Conservation (phyloP, 2,797 vertebrate species). For the Sparidentex hasta region DNA sequence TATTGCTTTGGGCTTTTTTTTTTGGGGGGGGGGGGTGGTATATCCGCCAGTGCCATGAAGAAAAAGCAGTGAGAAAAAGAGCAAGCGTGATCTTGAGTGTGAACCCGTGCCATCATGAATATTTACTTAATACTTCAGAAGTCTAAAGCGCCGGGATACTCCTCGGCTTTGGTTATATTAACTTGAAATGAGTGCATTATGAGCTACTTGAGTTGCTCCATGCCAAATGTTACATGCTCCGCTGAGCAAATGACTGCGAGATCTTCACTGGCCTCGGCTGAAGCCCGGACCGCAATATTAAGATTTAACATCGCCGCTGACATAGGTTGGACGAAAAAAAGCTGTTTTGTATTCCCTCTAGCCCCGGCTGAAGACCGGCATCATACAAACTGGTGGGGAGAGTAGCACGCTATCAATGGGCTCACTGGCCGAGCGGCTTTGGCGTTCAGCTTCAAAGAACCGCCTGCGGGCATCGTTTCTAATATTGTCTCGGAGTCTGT, state of each 20-base stretch:
- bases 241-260: conserved; percentile 69
- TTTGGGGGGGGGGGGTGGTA: conserved; percentile 32
- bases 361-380: conserved; percentile 72
- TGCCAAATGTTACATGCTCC: conserved; percentile 69
- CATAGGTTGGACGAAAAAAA: conserved; percentile 72
- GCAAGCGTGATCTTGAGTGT: conserved; percentile 49
- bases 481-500: conserved; percentile 87
- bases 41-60: conserved; percentile 35
- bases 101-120: conserved; percentile 66
- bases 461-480: conserved; percentile 82
- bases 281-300: conserved; percentile 66
- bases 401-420: conserved; percentile 81
- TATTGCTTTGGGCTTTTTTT: conserved; percentile 45
- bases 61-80: conserved; percentile 43
- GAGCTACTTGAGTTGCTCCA: conserved; percentile 65
- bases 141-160: conserved; percentile 55
- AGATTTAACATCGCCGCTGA: conserved; percentile 76
- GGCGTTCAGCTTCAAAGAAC: conserved; percentile 86
- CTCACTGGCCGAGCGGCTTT: conserved; percentile 77
- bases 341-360: conserved; percentile 79
- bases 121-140: conserved; percentile 63
- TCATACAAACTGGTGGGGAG: conserved; percentile 76
- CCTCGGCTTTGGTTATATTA: conserved; percentile 64
- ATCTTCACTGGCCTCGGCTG: conserved; percentile 45
- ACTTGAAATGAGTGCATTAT: conserved; percentile 64